Conservation (phyloP, 2,113 vertebrate genomes). For the Cettia cetti region DNA sequence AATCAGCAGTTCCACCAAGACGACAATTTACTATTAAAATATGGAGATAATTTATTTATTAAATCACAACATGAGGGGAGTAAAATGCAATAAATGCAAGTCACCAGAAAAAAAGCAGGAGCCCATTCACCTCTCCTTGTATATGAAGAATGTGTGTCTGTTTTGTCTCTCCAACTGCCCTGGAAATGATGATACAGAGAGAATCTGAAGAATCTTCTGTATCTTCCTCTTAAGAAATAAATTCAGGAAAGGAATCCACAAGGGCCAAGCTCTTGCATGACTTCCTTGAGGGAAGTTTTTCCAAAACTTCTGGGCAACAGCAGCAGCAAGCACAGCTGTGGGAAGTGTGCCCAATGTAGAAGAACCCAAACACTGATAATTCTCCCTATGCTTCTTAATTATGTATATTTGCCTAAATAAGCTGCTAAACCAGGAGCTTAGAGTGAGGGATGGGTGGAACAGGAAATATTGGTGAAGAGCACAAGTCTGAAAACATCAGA, state of each 20-base stretch:
- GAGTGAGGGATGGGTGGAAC: background rate
- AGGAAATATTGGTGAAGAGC: background rate
- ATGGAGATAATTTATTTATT: background rate
- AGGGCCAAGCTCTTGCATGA: background rate
- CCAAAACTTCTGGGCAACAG: background rate
- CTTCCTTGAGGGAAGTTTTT: background rate
- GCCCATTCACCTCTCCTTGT: background rate
- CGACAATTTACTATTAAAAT: background rate
- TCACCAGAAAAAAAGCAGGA: background rate
- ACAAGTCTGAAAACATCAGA: background rate
- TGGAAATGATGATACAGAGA: background rate
- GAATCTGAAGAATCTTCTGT: background rate
- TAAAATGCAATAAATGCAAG: background rate
- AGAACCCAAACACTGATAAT: background rate
- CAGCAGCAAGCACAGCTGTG: background rate
- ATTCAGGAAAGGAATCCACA: background rate
- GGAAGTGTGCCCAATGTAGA: background rate
- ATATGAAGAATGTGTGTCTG: accelerated
- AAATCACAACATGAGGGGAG: background rate
- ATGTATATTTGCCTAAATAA: background rate
- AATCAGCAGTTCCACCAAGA: background rate
- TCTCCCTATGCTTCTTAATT: background rate
- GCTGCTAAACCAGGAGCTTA: background rate
- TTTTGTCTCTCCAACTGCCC: background rate
- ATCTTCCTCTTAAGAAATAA: background rate